Conservation (phyloP, 1,140 invertebrate genomes). For the Drosophila ercepeae region DNA sequence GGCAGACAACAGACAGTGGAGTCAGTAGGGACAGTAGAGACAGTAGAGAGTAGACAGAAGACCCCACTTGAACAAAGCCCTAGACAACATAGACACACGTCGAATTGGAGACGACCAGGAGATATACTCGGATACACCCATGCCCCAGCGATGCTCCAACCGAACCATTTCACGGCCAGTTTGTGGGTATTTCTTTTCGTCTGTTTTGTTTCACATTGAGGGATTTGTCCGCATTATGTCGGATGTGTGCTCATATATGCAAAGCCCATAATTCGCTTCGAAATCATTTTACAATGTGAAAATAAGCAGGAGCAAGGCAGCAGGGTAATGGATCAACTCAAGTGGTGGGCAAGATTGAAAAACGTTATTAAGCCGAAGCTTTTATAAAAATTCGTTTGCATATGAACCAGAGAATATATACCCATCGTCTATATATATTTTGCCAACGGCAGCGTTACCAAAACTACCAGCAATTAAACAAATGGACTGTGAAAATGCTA, state of each 20-base stretch:
- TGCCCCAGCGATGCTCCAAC: not conserved
- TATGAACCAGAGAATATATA: constrained; percentile 26
- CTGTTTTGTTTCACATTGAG: constrained; percentile 31
- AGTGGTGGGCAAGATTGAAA: constrained; percentile 19
- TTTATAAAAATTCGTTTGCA: constrained; percentile 48
- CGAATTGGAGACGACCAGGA: not conserved
- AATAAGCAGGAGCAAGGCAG: constrained; percentile 30
- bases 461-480: constrained; percentile 56
- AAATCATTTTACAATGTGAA: constrained; percentile 40
- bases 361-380: constrained; percentile 28
- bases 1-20: not conserved
- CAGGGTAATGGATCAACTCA: constrained; percentile 33
- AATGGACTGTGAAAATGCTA: constrained; percentile 63
- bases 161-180: constrained; percentile 30
- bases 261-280: constrained; percentile 27
- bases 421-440: constrained; percentile 3
- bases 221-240: constrained; percentile 30
- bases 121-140: not conserved
- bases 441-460: constrained; percentile 6
- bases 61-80: constrained; percentile 25
- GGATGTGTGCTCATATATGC: constrained; percentile 2
- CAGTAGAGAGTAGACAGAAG: not conserved
- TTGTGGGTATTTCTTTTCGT: constrained; percentile 14
- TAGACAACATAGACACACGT: constrained; percentile 6
- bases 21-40: not conserved